A percentile compares a stretch with the other conserved stretches of the same genome.
These are phyloP conservation scores for Scolopax mira DNA, from an alignment of 2,113 vertebrate genomes.

Conservation along the genomic window DNA sequence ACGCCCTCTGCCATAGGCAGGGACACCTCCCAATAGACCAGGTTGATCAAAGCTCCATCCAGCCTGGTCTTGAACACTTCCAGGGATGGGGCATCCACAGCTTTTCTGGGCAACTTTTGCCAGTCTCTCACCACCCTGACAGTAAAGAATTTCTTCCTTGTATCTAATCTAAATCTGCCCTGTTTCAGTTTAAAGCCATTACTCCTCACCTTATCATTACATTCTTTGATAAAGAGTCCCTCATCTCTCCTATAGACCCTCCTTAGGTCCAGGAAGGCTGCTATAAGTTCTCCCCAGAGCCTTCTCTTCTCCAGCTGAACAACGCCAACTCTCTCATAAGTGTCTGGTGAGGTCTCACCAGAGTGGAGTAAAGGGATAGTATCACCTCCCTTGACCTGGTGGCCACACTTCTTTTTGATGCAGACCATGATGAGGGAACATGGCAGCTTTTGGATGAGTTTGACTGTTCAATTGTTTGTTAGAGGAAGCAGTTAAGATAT, in stretches of 20 bases:
- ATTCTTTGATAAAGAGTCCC: not conserved
- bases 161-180: not conserved
- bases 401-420: not conserved
- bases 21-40: not conserved
- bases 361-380: not conserved
- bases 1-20: not conserved
- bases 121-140: not conserved
- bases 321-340: not conserved
- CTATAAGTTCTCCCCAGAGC: not conserved
- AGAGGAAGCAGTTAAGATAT: not conserved
- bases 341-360: not conserved
- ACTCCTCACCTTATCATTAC: not conserved
- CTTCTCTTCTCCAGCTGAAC: not conserved
- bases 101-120: not conserved
- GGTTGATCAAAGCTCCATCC: not conserved
- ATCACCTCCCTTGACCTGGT: not conserved
- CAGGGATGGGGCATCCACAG: not conserved
- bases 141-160: not conserved
- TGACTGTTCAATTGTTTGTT: not conserved
- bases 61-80: not conserved
- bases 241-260: not conserved
- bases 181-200: not conserved
- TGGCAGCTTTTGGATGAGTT: not conserved
- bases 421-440: not conserved
- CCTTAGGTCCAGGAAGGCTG: not conserved